Evolutionary conservation across 2,888 invertebrate genomes (phyloP), one percentile per base, ranked within the genome.

Genomic region (Alloscopus bannaensis): DNA sequence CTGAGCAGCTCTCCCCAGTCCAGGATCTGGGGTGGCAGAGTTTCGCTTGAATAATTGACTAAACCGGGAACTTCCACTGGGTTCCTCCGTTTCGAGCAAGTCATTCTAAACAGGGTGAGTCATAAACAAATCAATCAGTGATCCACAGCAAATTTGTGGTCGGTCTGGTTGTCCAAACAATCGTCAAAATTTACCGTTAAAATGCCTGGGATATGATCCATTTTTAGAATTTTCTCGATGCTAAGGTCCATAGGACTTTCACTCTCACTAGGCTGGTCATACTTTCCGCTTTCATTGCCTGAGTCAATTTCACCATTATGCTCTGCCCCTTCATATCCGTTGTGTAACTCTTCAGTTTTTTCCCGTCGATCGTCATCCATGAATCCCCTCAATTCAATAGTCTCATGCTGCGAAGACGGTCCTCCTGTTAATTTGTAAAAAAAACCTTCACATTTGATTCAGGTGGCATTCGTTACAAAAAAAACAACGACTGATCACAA

Each of bases 381-480:
- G 89, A 98, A 98, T 20, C 98, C 98, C 60, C 94, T 93, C 86
- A 98, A 90, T 88, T 98, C 98, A 86, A 98, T 98, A 42, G 95
- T 96, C 87, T 98, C 98, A 87, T 93, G 90, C 88, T 96, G 95
- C 81, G 96, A 96, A 81, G 94, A 94, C 57, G 97, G 97, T 55
- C 97, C 97, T 80, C 93, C 93, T 82, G 64, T 26, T n/a, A n/a
- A n/a, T n/a, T 36, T 36, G 55, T 29, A 40, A 16, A 59, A 47
- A 55, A 75, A 62, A 24, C 6, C 18, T 13, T 47, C 4, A 16
- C 18, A 18, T 36, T 36, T 36, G 45, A 55, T 31, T 42, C 13
- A 28, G n/a, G 8, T 60, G 13, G 28, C 16, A 31, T 65, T 65
- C 28, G 3, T 13, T n/a, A 62, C 13, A 59, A n/a, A 29, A 47